These are phyloP conservation scores for Diplosoma virens DNA, from an alignment of 23 tunicate genomes.

Conservation along the genomic window DNA sequence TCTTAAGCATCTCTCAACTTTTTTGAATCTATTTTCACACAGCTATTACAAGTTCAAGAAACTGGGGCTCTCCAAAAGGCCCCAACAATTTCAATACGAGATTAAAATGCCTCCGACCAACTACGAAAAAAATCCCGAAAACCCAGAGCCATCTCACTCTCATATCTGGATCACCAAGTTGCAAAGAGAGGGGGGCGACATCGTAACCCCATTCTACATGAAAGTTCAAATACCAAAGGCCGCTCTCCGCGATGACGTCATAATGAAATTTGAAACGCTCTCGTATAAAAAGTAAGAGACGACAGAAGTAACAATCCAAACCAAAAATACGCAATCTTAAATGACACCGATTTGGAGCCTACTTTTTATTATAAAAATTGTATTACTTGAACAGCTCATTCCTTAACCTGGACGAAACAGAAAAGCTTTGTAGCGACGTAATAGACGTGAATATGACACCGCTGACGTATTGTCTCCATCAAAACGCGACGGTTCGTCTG, in stretches of 20 bases:
- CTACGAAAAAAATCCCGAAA: slow-evolving; percentile 12
- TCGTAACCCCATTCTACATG: slow-evolving; percentile 71
- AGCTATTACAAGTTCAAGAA: slow-evolving; percentile 38
- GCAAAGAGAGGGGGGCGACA: slow-evolving; percentile 56
- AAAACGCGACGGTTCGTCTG: slow-evolving; percentile 56
- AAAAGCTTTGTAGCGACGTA: slow-evolving; percentile 73
- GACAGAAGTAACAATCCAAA: too few relatives aligned
- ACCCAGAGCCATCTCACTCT: slow-evolving; percentile 51
- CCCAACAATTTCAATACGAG: slow-evolving; percentile 19
- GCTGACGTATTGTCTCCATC: slow-evolving; percentile 45
- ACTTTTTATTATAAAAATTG: too few relatives aligned
- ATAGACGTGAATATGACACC: slow-evolving; percentile 70
- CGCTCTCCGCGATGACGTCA: slow-evolving; percentile 68
- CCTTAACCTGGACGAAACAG: slow-evolving; percentile 38
- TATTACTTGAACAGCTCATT: too few relatives aligned
- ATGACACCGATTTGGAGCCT: too few relatives aligned
- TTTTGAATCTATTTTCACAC: too few relatives aligned
- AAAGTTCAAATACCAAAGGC: slow-evolving; percentile 83
- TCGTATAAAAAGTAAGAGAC: slow-evolving; percentile 54
- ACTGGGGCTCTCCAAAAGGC: slow-evolving; percentile 37
- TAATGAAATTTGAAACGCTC: slow-evolving; percentile 76
- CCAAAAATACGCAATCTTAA: too few relatives aligned
- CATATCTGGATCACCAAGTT: slow-evolving; percentile 58
- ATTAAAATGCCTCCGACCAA: slow-evolving; percentile 4
- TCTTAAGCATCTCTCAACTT: too few relatives aligned